A percentile compares a stretch with the other conserved stretches of the same genome.
These are phyloP conservation scores for Spisula subtruncata DNA, from an alignment of 2,888 invertebrate genomes.

Conservation along the genomic window DNA sequence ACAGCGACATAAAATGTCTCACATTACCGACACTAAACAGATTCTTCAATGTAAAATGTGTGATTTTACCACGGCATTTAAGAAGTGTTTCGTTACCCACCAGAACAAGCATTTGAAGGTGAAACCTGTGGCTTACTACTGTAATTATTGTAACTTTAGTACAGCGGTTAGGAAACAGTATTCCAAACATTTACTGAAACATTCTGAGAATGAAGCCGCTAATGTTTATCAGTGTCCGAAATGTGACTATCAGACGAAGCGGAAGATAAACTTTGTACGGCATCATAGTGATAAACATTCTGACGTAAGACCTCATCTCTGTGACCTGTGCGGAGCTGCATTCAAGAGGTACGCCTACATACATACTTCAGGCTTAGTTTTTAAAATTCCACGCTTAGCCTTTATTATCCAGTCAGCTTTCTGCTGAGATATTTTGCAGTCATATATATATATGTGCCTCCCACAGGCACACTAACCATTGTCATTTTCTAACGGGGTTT, in stretches of 20 bases:
- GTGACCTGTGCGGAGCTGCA: slow-evolving; percentile 89
- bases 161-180: background rate
- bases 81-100: slow-evolving; percentile 34
- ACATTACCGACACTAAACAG: slow-evolving; percentile 74
- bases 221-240: slow-evolving; percentile 84
- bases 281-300: slow-evolving; percentile 88
- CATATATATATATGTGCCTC: too few relatives aligned
- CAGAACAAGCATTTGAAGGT: background rate
- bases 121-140: background rate
- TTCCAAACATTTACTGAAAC: slow-evolving; percentile 18
- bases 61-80: slow-evolving; percentile 83
- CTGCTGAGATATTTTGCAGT: too few relatives aligned
- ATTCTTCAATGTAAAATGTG: slow-evolving; percentile 86
- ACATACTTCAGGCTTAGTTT: too few relatives aligned
- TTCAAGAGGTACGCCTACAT: slow-evolving; percentile 87
- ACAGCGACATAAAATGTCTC: slow-evolving; percentile 86
- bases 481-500: too few relatives aligned
- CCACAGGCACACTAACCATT: too few relatives aligned
- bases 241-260: slow-evolving; percentile 87
- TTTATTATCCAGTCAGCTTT: too few relatives aligned
- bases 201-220: slow-evolving; percentile 26
- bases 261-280: slow-evolving; percentile 87
- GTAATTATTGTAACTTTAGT: background rate
- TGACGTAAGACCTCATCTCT: slow-evolving; percentile 89
- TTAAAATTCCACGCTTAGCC: too few relatives aligned